Percentiles rank a stretch among this genome's conserved stretches.
These are phyloP conservation scores for Idaea straminata DNA, from an alignment of 2,888 invertebrate genomes.

Conservation along the genomic window DNA sequence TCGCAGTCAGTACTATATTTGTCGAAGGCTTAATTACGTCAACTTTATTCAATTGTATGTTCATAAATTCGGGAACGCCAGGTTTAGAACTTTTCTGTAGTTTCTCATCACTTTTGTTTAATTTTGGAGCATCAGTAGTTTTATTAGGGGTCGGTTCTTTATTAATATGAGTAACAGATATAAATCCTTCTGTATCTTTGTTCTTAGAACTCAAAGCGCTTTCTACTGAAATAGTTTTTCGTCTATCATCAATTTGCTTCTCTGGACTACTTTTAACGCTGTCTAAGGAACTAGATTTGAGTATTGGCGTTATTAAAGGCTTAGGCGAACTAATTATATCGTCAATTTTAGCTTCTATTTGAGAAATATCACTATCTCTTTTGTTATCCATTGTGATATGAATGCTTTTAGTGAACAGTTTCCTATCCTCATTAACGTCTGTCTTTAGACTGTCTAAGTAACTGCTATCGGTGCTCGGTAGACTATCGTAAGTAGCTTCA, in stretches of 20 bases:
- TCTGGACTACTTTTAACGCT: conserved; percentile 80
- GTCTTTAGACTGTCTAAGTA: conserved; percentile 73
- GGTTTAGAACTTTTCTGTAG: conserved; percentile 51
- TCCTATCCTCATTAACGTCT: conserved; percentile 61
- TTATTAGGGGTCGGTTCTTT: conserved; percentile 62
- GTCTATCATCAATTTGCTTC: conserved; percentile 64
- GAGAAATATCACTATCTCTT: conserved; percentile 74
- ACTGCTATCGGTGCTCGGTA: conserved; percentile 73
- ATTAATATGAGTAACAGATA: conserved; percentile 81
- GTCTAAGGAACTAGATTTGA: conserved; percentile 79
- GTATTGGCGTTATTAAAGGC: conserved; percentile 71
- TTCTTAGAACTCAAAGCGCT: conserved; percentile 56
- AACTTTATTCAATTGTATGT: conserved; percentile 85
- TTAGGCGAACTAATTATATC: conserved; percentile 78
- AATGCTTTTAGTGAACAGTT: conserved; percentile 67
- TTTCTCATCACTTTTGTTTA: conserved; percentile 65
- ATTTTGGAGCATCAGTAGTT: conserved; percentile 46
- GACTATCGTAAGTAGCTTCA: conserved; percentile 68
- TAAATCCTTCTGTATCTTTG: conserved; percentile 65
- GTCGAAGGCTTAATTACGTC: conserved; percentile 81
- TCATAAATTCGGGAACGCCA: conserved; percentile 84
- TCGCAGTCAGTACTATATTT: conserved; percentile 84
- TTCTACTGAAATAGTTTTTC: conserved; percentile 75
- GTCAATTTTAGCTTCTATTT: conserved; percentile 78
- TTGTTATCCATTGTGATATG: conserved; percentile 66